These are phyloP conservation scores for Melierax canorus DNA, from an alignment of 2,113 vertebrate genomes.

Conservation along the genomic window DNA sequence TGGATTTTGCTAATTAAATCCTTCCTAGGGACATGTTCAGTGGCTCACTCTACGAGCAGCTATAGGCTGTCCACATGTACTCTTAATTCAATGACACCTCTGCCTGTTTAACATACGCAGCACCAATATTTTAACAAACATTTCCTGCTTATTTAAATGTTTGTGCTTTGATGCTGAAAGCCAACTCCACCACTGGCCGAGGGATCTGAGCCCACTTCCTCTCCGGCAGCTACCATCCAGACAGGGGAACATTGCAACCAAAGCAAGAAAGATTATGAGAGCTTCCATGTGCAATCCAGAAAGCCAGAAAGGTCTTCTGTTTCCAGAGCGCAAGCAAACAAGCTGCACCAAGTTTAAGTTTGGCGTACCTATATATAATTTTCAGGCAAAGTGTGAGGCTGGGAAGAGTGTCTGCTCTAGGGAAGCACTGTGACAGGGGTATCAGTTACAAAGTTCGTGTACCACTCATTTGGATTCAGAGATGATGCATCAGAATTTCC, in stretches of 20 bases:
- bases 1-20: not conserved
- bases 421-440: not conserved
- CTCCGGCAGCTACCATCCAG: not conserved
- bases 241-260: not conserved
- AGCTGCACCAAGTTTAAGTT: not conserved
- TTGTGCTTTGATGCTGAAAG: not conserved
- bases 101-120: not conserved
- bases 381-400: not conserved
- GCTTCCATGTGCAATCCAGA: not conserved
- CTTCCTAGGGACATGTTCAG: not conserved
- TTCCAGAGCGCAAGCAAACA: not conserved
- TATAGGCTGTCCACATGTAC: not conserved
- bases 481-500: not conserved
- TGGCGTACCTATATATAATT: not conserved
- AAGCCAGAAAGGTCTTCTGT: constrained; percentile 15
- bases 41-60: not conserved
- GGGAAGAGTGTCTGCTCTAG: not conserved
- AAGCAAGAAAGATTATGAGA: not conserved
- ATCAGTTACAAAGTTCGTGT: not conserved
- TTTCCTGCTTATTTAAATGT: constrained; percentile 35
- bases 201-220: not conserved
- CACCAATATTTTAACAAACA: not conserved
- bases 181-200: not conserved
- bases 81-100: not conserved
- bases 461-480: not conserved